Conservation (phyloP, 2,797 vertebrate genomes). For the Cyclopterus lumpus region DNA sequence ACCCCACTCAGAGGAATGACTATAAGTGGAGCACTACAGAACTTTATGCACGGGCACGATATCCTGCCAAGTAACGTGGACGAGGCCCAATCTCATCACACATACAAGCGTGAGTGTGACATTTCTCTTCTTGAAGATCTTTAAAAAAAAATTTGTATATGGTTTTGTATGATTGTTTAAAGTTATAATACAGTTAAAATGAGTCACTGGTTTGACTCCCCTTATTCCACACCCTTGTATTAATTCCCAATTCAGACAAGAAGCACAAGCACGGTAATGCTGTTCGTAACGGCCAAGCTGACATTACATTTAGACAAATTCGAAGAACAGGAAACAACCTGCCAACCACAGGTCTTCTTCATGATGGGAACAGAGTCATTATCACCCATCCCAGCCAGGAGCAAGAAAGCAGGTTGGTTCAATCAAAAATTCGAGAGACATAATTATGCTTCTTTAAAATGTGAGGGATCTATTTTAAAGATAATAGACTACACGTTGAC, state of each 20-base stretch:
- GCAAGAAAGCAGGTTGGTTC: constrained; percentile 75
- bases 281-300: constrained; percentile 72
- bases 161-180: no score
- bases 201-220: not conserved
- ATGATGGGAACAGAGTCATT: constrained; percentile 59
- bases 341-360: constrained; percentile 66
- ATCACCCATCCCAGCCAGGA: constrained; percentile 68
- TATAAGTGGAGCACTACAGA: constrained; percentile 69
- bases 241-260: constrained; percentile 78
- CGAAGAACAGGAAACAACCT: constrained; percentile 74
- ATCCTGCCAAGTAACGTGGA: constrained; percentile 72
- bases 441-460: constrained; percentile 8
- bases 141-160: not conserved
- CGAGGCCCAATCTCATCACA: constrained; percentile 70
- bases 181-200: not conserved
- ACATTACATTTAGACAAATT: constrained; percentile 76
- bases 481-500: not conserved
- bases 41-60: constrained; percentile 69
- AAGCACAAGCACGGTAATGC: constrained; percentile 75
- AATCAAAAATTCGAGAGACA: not conserved
- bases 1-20: constrained; percentile 76
- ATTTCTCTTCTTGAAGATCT: not conserved
- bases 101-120: constrained; percentile 70
- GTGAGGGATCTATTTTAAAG: constrained; percentile 1
- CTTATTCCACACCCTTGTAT: not conserved